These are phyloP conservation scores for Caenorhabditis auriculariae DNA, from an alignment of 2,888 invertebrate species.

Conservation along the genomic window DNA sequence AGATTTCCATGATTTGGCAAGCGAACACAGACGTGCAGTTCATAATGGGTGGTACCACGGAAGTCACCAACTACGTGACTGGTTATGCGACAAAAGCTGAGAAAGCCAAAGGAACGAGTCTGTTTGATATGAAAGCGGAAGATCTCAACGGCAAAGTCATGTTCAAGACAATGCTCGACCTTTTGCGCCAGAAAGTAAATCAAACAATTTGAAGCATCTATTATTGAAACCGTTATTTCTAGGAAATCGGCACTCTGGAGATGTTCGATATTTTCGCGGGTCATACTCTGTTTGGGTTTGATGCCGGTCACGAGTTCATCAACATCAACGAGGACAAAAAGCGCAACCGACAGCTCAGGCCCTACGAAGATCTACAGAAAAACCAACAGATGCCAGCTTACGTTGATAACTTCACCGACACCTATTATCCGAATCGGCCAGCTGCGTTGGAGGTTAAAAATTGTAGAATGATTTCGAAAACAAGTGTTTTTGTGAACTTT, in stretches of 20 bases:
- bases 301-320: not conserved
- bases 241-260: slow-evolving; percentile 2
- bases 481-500: too few species aligned
- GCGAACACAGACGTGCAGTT: slow-evolving; percentile 16
- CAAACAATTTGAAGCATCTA: too few species aligned
- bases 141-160: too few species aligned
- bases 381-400: too few species aligned
- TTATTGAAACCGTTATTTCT: too few species aligned
- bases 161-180: too few species aligned
- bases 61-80: slow-evolving; percentile 4
- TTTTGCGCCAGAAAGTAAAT: too few species aligned
- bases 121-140: too few species aligned
- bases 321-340: not conserved
- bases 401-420: too few species aligned
- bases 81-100: slow-evolving; percentile 9
- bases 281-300: slow-evolving; percentile 1
- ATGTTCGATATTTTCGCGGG: not conserved
- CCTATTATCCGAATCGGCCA: too few species aligned
- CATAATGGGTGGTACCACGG: not conserved
- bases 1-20: slow-evolving; percentile 2
- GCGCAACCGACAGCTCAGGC: not conserved
- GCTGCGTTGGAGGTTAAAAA: too few species aligned
- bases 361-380: not conserved
- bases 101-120: slow-evolving; percentile 1
- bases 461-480: too few species aligned